Conservation (phyloP, 2,113 vertebrate genomes). For the Dicentrarchus labrax region DNA sequence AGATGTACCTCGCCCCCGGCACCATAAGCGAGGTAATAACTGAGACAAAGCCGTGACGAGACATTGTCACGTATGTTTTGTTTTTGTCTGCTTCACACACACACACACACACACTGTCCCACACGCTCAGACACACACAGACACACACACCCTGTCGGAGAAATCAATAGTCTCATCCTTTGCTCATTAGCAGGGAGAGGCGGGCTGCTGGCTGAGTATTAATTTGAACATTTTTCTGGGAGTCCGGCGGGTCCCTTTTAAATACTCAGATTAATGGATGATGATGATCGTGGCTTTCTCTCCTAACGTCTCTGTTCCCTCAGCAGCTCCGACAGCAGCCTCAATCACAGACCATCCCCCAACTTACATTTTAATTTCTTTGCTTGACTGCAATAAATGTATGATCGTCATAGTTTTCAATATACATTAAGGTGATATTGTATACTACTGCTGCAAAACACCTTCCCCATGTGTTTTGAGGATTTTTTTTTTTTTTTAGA, state of each 20-base stretch:
- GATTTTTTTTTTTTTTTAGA: not conserved
- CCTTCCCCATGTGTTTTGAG: not conserved
- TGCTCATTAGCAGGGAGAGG: conserved; percentile 57
- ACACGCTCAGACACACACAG: conserved; percentile 27
- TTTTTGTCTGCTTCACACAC: conserved; percentile 2
- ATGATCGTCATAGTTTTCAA: not conserved
- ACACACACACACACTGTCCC: not conserved
- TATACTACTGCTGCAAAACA: not conserved
- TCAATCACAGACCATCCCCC: conserved; percentile 25
- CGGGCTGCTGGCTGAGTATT: conserved; percentile 58
- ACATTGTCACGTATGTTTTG: conserved; percentile 28
- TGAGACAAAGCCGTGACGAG: conserved; percentile 20
- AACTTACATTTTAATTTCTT: conserved; percentile 6
- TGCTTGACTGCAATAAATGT: not conserved
- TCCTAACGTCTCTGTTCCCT: conserved; percentile 33
- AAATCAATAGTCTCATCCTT: conserved; percentile 61
- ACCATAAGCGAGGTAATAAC: conserved; percentile 90
- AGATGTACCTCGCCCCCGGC: conserved; percentile 97
- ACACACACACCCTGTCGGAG: conserved; percentile 39
- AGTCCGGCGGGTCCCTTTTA: conserved; percentile 55
- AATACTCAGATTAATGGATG: conserved; percentile 66
- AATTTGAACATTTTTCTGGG: conserved; percentile 45
- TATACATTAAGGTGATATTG: not conserved
- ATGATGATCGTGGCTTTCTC: conserved; percentile 46
- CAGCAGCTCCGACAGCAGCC: conserved; percentile 33